Evolutionary conservation across 2,888 invertebrate species (phyloP), one percentile per base, ranked within the genome.

Genomic region (Philereme vetulata): DNA sequence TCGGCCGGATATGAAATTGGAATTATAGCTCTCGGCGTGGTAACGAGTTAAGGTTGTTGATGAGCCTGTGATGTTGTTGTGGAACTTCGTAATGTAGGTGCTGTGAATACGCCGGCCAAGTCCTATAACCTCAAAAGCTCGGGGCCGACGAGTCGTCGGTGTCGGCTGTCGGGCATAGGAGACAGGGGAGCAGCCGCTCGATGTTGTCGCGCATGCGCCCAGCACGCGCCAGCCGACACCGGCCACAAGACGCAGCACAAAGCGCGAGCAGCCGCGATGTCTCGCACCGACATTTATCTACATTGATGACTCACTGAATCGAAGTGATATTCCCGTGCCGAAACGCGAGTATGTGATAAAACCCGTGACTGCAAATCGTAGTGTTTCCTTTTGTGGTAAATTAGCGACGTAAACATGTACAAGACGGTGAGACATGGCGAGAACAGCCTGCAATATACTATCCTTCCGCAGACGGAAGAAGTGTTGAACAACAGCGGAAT

Each of bases 361-460:
- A 75, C 72, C 68, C 72, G 80, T 79, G 70, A 71, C 65, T 73
- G 72, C 67, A 70, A 76, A 81, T 78, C 69, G 78, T 85, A 87
- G 89, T 89, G 84, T 84, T 84, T 83, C 78, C 78, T 83, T 82
- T 81, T 76, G 82, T 82, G 78, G 77, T 78, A 71, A 73, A 74
- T 70, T 78, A 81, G 76, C 67, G 74, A 69, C 60, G 74, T 73
- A 75, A 90, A 77, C 75, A 95, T 95, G 95, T 95, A 95, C 88
- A 95, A 95, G 88, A 95, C 95, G 72, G 95, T 95, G 81, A 90
- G 95, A 66, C 95, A 95, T 82, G 95, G 95, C 65, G 95, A 95
- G 82, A 95, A 95, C 75, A 95, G 95, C 78, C 93, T 95, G 73
- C 95, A 95, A 79, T 95, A 95, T 84, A 95, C 95, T 72, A 95